phyloP scores from a whole-genome alignment of 2,888 invertebrate species.

The Isotomurus palustris region DNA sequence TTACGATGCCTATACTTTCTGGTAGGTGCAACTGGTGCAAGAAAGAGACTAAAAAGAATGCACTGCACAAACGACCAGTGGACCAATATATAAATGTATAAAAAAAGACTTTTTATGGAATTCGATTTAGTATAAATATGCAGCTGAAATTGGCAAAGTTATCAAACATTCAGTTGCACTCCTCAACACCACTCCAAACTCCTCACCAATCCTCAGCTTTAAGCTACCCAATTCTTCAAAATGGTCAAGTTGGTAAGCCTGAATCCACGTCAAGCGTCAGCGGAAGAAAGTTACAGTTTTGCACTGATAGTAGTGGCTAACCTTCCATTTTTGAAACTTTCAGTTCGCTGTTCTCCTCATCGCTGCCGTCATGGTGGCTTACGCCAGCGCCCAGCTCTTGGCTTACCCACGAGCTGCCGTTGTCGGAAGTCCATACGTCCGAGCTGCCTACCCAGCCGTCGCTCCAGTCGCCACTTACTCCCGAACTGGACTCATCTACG shows the following conservation, averaged over 20 bases:
- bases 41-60: too few species aligned
- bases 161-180: constrained; percentile 2
- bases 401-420: constrained; percentile 15
- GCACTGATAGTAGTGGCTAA: too few species aligned
- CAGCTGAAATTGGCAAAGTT: background rate
- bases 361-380: constrained; percentile 16
- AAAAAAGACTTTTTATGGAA: background rate
- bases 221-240: constrained; percentile 5
- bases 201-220: constrained; percentile 1
- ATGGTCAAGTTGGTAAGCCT: constrained; percentile 19
- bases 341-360: constrained; percentile 14
- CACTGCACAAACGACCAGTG: too few species aligned
- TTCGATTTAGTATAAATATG: background rate
- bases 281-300: background rate
- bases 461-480: background rate
- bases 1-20: too few species aligned
- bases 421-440: background rate
- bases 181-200: background rate
- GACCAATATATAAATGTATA: background rate
- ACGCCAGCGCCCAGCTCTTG: constrained; percentile 8
- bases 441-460: constrained; percentile 8
- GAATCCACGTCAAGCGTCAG: background rate
- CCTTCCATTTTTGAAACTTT: constrained; percentile 1
- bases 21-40: too few species aligned
- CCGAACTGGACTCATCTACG: constrained; percentile 6